Evolutionary conservation across 1,140 invertebrate genomes (phyloP).

Genomic region (Ceratoteleas bidentatus): DNA sequence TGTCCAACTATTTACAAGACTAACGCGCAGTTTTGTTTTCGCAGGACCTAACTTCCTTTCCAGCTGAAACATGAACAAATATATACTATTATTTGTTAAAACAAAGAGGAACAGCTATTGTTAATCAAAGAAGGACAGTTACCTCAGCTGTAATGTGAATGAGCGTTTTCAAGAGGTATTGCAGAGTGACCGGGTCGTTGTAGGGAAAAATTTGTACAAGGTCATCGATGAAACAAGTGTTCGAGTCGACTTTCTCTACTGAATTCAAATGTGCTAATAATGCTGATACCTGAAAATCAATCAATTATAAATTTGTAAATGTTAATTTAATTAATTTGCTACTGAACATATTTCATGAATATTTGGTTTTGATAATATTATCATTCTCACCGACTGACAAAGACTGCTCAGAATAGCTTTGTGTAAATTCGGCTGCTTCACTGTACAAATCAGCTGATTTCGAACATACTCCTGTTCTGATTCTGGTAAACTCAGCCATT

Average conservation of each 20-base stretch:
- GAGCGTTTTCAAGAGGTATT: slow-evolving; percentile 33
- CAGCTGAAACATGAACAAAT: slow-evolving; percentile 68
- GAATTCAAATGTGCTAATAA: slow-evolving; percentile 69
- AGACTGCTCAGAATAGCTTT: slow-evolving; percentile 91
- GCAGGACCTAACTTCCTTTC: slow-evolving; percentile 63
- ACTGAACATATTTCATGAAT: too few species aligned
- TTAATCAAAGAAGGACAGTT: background rate
- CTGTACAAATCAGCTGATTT: slow-evolving; percentile 87
- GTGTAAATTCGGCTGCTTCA: slow-evolving; percentile 88
- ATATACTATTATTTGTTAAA: too few species aligned
- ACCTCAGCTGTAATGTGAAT: slow-evolving; percentile 34
- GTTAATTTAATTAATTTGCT: background rate
- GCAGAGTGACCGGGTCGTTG: slow-evolving; percentile 58
- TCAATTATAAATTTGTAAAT: background rate
- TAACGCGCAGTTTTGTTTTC: slow-evolving; percentile 55
- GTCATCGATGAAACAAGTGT: slow-evolving; percentile 73
- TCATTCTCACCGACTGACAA: slow-evolving; percentile 88
- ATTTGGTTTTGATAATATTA: too few species aligned
- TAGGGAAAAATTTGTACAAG: slow-evolving; percentile 74
- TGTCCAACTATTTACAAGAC: slow-evolving; percentile 69
- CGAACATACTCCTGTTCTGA: slow-evolving; percentile 89
- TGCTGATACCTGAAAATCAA: slow-evolving; percentile 74
- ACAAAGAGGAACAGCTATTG: too few species aligned
- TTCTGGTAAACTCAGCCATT: slow-evolving; percentile 91
- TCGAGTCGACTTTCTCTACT: slow-evolving; percentile 47